phyloP scores from a whole-genome alignment of 2,797 vertebrate genomes.

The Nothura maculosa region DNA sequence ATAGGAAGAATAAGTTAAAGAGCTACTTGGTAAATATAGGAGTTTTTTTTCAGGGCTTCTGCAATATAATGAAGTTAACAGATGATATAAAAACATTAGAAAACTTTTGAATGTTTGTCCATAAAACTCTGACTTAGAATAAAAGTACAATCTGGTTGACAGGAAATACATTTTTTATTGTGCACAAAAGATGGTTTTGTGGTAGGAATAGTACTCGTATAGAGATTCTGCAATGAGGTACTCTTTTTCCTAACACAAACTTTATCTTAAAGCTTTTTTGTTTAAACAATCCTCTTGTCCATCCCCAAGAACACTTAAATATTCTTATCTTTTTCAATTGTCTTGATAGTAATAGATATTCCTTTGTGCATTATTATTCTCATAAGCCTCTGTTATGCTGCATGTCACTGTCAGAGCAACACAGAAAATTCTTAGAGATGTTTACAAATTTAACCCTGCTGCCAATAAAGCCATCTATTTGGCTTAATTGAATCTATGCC shows the following conservation, averaged over 20 bases:
- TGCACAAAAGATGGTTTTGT: not conserved
- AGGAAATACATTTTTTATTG: not conserved
- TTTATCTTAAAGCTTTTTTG: too few relatives aligned
- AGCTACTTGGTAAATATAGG: not conserved
- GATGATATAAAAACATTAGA: not conserved
- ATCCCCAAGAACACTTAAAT: not conserved
- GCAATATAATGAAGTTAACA: not conserved
- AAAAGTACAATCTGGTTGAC: not conserved
- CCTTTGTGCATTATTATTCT: fast-evolving
- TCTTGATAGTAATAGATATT: not conserved
- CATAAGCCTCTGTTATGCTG: not conserved
- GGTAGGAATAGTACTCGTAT: not conserved
- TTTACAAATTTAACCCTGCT: not conserved
- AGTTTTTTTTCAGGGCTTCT: not conserved
- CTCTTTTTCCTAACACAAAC: not conserved
- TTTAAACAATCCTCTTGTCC: too few relatives aligned
- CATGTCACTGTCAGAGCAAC: not conserved
- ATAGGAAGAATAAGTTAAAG: not conserved
- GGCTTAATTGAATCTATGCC: not conserved
- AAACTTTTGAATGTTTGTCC: not conserved
- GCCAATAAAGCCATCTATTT: not conserved
- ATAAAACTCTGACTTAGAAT: not conserved
- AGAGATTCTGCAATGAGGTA: not conserved
- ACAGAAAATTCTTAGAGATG: not conserved
- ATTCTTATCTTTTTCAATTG: not conserved